Conservation (phyloP, 2,113 vertebrate species). For the Ursus arctos region DNA sequence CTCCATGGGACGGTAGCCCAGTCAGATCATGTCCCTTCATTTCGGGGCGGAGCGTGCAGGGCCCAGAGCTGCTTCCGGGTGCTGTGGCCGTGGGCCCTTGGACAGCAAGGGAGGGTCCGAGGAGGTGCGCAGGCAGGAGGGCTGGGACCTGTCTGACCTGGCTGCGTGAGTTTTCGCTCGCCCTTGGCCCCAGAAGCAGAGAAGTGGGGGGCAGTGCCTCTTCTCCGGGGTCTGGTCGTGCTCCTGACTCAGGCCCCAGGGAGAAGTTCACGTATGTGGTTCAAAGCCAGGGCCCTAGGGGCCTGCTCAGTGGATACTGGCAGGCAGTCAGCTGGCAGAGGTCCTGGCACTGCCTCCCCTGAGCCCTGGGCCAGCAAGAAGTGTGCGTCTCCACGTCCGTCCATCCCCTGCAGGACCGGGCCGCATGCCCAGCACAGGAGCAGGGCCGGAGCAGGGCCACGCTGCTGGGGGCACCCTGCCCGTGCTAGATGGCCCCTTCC, state of each 20-base stretch:
- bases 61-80: not conserved
- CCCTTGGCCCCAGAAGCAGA: not conserved
- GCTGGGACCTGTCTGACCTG: fast-evolving
- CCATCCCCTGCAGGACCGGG: not conserved
- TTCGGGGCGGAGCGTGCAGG: not conserved
- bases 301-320: not conserved
- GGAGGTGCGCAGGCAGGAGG: not conserved
- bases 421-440: not conserved
- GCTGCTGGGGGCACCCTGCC: not conserved
- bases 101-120: not conserved
- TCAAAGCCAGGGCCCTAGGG: not conserved
- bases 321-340: fast-evolving
- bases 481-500: not conserved
- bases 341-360: not conserved
- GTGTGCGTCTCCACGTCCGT: fast-evolving
- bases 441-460: fast-evolving
- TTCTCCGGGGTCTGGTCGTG: fast-evolving
- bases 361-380: not conserved
- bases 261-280: not conserved
- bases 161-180: fast-evolving
- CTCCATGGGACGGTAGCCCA: fast-evolving
- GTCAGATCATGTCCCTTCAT: not conserved
- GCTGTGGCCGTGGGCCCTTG: fast-evolving
- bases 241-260: not conserved
- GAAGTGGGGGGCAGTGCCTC: not conserved